A percentile compares a stretch with the other conserved stretches of the same genome.
phyloP scores from a whole-genome alignment of 2,888 invertebrate genomes.

The Idaea straminata region DNA sequence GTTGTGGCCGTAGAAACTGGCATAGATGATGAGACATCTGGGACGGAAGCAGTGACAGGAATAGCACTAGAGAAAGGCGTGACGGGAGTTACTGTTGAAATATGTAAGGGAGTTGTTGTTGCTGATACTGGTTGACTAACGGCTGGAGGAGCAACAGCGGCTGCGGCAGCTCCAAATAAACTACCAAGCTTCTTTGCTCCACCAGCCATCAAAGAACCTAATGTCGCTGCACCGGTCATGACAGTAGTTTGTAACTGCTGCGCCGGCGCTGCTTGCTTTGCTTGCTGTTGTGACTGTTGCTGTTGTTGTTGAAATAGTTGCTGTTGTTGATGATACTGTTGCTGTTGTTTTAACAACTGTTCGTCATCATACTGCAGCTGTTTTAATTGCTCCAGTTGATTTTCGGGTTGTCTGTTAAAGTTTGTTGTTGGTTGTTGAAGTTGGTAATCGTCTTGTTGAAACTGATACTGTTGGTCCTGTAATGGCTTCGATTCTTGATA shows the following conservation, averaged over 20 bases:
- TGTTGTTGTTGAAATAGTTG: conserved; percentile 48
- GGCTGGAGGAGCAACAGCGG: conserved; percentile 63
- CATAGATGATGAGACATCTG: conserved; percentile 60
- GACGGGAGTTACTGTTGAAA: conserved; percentile 50
- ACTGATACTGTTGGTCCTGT: conserved; percentile 28
- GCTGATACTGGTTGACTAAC: conserved; percentile 45
- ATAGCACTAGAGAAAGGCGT: conserved; percentile 56
- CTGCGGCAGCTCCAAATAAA: conserved; percentile 74
- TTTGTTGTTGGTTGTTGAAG: conserved; percentile 36
- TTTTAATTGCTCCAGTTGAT: conserved; percentile 36
- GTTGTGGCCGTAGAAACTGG: conserved; percentile 60
- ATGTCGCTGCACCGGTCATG: conserved; percentile 69
- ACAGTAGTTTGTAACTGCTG: conserved; percentile 69
- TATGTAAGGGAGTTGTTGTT: conserved; percentile 44
- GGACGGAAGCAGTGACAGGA: conserved; percentile 65
- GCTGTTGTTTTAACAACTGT: conserved; percentile 29
- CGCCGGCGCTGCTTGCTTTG: conserved; percentile 58
- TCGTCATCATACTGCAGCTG: conserved; percentile 19
- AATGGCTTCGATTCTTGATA: conserved; percentile 23
- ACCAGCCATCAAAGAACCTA: conserved; percentile 75
- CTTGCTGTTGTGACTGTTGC: conserved; percentile 57
- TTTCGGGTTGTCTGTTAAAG: conserved; percentile 37
- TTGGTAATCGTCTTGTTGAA: conserved; percentile 41
- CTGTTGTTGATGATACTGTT: conserved; percentile 46
- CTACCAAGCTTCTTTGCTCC: conserved; percentile 75